Evolutionary conservation across 1,140 invertebrate genomes (phyloP), one percentile per base, ranked within the genome.

Genomic region (Drosophila bipectinata): DNA sequence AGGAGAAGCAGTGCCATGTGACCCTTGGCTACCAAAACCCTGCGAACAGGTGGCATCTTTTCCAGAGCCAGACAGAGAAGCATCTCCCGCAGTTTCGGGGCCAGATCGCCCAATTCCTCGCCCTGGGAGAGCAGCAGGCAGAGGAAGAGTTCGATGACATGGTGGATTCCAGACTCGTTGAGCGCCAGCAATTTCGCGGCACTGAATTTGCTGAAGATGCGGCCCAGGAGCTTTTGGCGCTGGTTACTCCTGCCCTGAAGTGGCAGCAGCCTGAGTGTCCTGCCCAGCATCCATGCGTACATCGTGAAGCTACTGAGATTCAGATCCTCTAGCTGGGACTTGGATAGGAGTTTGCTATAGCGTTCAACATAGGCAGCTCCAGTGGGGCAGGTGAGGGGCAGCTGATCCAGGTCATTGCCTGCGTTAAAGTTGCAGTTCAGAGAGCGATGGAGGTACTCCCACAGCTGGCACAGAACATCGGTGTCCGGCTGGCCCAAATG

Each of bases 151-250:
- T 91, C 85, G 9, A 91, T 88, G 2, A 92, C 71, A 68, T 92
- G 91, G 45, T 92, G 91, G 24, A 92, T 91, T 1, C 91, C 91
- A 1, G 67, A 69, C 49, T 92, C 91, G 34, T 90, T 92, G 0
- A 92, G 62, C 0, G 90, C 79, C 41, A 91, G 49, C 26, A 92
- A 53, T 28, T 92, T 92, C n/a, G 88, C 72, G 1, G 77, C 63
- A 56, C 84, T 90, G 32, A 92, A 92, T 45, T 92, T 92, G 39
- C 89, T 84, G 41, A 90, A 91, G 51, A 92, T 91, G n/a, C 91
- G 90, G 5, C 91, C 91, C 15, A 91, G 37, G 6, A 91, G 53
- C 51, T 91, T 91, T 47, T 91, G 82, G 0, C 58, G 60, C 44
- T 91, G 90, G 59, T 76, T 79, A n/a, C 62, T 49, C 3, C 48